Percentiles rank a stretch among this genome's conserved stretches.
These are phyloP conservation scores for Genyomyrus donnyi DNA, from an alignment of 2,113 vertebrate genomes.

Conservation along the genomic window DNA sequence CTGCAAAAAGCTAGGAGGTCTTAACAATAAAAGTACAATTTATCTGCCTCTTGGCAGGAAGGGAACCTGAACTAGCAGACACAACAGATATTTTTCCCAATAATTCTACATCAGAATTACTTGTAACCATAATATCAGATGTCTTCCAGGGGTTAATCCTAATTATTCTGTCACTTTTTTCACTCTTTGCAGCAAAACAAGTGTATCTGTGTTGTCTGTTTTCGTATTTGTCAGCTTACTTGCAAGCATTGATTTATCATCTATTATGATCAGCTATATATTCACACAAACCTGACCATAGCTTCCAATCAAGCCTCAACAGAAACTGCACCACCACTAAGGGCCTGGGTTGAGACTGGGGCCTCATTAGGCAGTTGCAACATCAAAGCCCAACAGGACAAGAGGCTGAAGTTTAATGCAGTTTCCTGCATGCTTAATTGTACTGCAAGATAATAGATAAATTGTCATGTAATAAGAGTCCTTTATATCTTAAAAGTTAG, in stretches of 20 bases:
- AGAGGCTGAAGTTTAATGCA: background rate
- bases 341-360: background rate
- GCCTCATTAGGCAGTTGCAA: background rate
- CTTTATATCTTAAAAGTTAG: background rate
- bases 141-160: background rate
- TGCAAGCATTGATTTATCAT: background rate
- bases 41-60: background rate
- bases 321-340: background rate
- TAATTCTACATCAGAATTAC: background rate
- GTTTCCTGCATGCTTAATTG: background rate
- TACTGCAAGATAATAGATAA: background rate
- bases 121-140: background rate
- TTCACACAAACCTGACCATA: background rate
- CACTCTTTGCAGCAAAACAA: constrained; percentile 45
- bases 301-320: background rate
- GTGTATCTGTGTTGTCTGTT: constrained; percentile 11
- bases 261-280: background rate
- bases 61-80: background rate
- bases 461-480: background rate
- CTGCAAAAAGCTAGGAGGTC: constrained; percentile 1
- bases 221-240: background rate
- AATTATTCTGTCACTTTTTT: constrained; percentile 41
- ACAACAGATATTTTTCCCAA: background rate
- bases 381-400: background rate
- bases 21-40: constrained; percentile 1